phyloP scores from a whole-genome alignment of 2,113 vertebrate genomes.

The Oryzias melastigma region DNA sequence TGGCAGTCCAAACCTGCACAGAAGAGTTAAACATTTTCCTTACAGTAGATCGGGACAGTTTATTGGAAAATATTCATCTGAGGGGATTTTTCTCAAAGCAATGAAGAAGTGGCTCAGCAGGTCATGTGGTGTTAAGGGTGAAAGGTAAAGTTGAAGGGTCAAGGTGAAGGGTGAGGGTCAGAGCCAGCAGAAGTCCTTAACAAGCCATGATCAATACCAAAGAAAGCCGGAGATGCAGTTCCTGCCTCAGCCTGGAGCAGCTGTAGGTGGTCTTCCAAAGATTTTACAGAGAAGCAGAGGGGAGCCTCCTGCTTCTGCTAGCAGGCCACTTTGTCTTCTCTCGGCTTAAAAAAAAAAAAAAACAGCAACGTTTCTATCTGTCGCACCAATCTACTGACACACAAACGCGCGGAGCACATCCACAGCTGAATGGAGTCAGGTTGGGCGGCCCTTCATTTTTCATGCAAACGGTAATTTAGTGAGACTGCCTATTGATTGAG shows the following conservation, averaged over 20 bases:
- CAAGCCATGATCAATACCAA: slow-evolving; percentile 66
- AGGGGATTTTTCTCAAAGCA: slow-evolving; percentile 1
- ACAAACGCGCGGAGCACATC: slow-evolving; percentile 26
- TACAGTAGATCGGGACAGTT: slow-evolving; percentile 18
- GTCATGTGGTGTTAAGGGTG: slow-evolving; percentile 49
- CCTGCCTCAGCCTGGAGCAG: slow-evolving; percentile 31
- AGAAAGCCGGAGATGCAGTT: slow-evolving; percentile 18
- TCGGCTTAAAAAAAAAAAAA: slow-evolving; percentile 52
- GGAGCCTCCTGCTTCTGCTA: slow-evolving; percentile 47
- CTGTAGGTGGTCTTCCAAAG: slow-evolving; percentile 58
- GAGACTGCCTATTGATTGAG: slow-evolving; percentile 82
- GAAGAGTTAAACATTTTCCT: not conserved
- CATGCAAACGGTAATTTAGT: slow-evolving; percentile 82
- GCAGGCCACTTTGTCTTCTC: slow-evolving; percentile 71
- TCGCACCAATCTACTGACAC: slow-evolving; percentile 42
- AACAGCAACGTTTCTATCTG: slow-evolving; percentile 49
- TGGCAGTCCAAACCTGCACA: slow-evolving; percentile 21
- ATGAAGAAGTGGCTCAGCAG: slow-evolving; percentile 14
- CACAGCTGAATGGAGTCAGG: slow-evolving; percentile 92
- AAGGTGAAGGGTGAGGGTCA: slow-evolving; percentile 63
- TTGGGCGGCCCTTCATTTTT: slow-evolving; percentile 84
- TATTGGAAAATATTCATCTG: slow-evolving; percentile 18
- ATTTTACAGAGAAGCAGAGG: slow-evolving; percentile 32
- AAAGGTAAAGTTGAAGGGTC: slow-evolving; percentile 62
- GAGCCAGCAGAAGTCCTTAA: slow-evolving; percentile 55